Evolutionary conservation across 2,113 vertebrate genomes (phyloP).

Genomic region (Salvelinus namaycush): DNA sequence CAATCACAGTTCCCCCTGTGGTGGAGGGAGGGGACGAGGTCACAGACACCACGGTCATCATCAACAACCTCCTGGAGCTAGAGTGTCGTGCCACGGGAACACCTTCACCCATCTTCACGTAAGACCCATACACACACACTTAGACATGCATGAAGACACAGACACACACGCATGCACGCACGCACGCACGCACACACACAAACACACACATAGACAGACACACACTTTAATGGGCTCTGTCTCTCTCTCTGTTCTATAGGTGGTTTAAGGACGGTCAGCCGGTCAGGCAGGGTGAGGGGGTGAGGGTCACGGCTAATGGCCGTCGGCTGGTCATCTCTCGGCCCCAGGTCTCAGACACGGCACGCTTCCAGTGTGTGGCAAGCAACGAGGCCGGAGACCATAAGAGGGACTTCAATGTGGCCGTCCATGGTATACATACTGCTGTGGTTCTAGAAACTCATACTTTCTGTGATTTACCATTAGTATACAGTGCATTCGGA

Average conservation of each 20-base stretch:
- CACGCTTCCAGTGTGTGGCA: conserved; percentile 88
- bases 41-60: conserved; percentile 79
- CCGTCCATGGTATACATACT: conserved; percentile 82
- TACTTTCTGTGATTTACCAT: neutral
- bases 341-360: conserved; percentile 85
- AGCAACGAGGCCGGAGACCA: conserved; percentile 85
- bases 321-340: conserved; percentile 82
- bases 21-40: conserved; percentile 80
- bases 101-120: conserved; percentile 85
- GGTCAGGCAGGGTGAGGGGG: conserved; percentile 73
- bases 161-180: neutral
- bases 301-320: conserved; percentile 77
- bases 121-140: conserved; percentile 53
- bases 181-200: neutral
- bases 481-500: too few species aligned
- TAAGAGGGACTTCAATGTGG: conserved; percentile 84
- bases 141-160: neutral
- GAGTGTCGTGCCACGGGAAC: conserved; percentile 84
- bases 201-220: neutral
- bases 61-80: conserved; percentile 84
- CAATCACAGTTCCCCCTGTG: conserved; percentile 82
- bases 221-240: neutral
- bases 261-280: conserved; percentile 89
- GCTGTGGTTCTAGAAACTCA: neutral
- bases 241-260: conserved; percentile 62